phyloP scores from a whole-genome alignment of 2,113 vertebrate species.

The Fulica atra region DNA sequence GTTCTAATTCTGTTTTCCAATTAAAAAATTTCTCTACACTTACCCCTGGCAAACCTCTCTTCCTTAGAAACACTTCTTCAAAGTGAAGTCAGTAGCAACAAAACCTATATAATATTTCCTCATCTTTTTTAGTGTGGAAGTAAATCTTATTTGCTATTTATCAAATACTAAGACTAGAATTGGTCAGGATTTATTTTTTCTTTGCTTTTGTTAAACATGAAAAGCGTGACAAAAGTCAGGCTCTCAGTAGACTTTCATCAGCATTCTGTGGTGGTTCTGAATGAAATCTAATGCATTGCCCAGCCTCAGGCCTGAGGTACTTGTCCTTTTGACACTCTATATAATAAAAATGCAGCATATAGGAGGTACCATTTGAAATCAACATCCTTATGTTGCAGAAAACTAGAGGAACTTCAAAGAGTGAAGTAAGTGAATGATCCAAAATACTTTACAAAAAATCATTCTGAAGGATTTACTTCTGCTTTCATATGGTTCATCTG shows the following conservation, averaged over 20 bases:
- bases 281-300: neutral
- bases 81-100: neutral
- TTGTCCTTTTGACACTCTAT: neutral
- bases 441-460: neutral
- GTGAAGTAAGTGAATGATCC: neutral
- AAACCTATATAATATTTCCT: neutral
- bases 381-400: neutral
- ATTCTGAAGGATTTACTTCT: neutral
- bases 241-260: neutral
- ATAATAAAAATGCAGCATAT: constrained; percentile 8
- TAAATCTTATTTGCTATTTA: neutral
- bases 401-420: neutral
- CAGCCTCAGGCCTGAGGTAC: neutral
- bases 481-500: neutral
- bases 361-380: neutral
- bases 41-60: neutral
- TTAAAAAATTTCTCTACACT: neutral
- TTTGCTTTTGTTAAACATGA: neutral
- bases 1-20: neutral
- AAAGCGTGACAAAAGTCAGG: neutral
- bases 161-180: neutral
- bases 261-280: neutral
- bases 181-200: neutral
- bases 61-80: neutral
- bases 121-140: neutral